A percentile compares a stretch with the other conserved stretches of the same genome.
Evolutionary conservation across 2,797 vertebrate species (phyloP).

Genomic region (Cossypha caffra): DNA sequence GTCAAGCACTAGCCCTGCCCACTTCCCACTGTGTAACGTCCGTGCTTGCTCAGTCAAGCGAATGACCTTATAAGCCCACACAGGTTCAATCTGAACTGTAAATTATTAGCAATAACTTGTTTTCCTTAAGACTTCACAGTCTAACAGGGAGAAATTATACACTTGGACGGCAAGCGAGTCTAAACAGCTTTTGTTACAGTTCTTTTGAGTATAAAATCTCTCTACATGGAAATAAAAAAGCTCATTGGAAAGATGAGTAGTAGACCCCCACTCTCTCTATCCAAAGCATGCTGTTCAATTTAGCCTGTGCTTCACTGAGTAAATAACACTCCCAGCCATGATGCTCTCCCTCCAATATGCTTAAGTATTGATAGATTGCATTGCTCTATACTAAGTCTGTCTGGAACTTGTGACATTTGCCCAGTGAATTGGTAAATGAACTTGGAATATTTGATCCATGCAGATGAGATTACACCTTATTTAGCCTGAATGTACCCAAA

Average conservation of each 20-base stretch:
- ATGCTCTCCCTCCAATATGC: slow-evolving; percentile 51
- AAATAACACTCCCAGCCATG: slow-evolving; percentile 48
- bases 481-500: slow-evolving; percentile 55
- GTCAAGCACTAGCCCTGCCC: slow-evolving; percentile 60
- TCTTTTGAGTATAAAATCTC: slow-evolving; percentile 32
- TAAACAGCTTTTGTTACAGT: slow-evolving; percentile 8
- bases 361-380: slow-evolving; percentile 74
- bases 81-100: slow-evolving; percentile 17
- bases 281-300: slow-evolving; percentile 54
- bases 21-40: slow-evolving; percentile 54
- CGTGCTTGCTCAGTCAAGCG: slow-evolving; percentile 51
- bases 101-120: slow-evolving; percentile 23
- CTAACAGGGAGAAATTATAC: slow-evolving; percentile 12
- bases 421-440: slow-evolving; percentile 73
- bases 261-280: slow-evolving; percentile 1
- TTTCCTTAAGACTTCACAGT: background rate
- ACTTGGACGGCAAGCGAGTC: background rate
- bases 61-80: slow-evolving; percentile 56
- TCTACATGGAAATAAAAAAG: slow-evolving; percentile 4
- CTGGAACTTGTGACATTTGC: slow-evolving; percentile 73
- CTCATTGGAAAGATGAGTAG: background rate
- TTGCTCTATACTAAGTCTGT: slow-evolving; percentile 14
- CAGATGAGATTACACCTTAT: slow-evolving; percentile 62
- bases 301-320: slow-evolving; percentile 64
- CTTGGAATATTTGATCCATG: slow-evolving; percentile 70